Percentiles rank a stretch among this genome's conserved stretches.
Conservation (phyloP, 2,113 vertebrate species). For the Lanius ludovicianus region DNA sequence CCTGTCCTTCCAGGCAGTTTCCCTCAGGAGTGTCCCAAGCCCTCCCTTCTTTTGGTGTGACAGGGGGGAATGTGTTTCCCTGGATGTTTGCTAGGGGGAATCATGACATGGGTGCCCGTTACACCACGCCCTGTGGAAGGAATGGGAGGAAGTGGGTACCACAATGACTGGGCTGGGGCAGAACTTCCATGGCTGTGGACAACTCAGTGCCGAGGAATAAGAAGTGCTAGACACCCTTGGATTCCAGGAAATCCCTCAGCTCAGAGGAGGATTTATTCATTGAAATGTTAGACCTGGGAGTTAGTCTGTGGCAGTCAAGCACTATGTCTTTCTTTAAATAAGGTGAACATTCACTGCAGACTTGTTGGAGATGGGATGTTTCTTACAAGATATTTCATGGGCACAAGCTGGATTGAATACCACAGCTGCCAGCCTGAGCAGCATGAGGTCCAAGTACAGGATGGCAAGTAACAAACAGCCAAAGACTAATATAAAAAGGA, state of each 20-base stretch:
- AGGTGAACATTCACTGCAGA: neutral
- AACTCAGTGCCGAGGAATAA: neutral
- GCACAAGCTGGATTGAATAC: neutral
- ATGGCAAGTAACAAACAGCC: neutral
- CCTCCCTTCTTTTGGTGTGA: neutral
- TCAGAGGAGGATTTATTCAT: neutral
- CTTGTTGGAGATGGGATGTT: neutral
- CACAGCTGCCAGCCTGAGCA: neutral
- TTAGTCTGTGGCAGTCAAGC: neutral
- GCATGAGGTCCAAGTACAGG: neutral
- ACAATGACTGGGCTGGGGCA: accelerated
- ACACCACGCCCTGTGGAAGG: neutral
- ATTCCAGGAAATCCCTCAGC: neutral
- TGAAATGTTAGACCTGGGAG: neutral
- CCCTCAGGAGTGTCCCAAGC: neutral
- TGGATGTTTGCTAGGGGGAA: accelerated
- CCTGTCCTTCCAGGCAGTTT: neutral
- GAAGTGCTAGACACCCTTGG: neutral
- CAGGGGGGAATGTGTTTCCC: accelerated
- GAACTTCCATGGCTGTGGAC: neutral
- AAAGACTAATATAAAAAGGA: neutral
- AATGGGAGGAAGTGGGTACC: neutral
- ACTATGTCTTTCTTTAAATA: neutral
- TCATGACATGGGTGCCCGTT: neutral
- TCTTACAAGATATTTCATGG: neutral